Conservation (phyloP, 2,888 invertebrate genomes). For the Scaptomyza polygonia region DNA sequence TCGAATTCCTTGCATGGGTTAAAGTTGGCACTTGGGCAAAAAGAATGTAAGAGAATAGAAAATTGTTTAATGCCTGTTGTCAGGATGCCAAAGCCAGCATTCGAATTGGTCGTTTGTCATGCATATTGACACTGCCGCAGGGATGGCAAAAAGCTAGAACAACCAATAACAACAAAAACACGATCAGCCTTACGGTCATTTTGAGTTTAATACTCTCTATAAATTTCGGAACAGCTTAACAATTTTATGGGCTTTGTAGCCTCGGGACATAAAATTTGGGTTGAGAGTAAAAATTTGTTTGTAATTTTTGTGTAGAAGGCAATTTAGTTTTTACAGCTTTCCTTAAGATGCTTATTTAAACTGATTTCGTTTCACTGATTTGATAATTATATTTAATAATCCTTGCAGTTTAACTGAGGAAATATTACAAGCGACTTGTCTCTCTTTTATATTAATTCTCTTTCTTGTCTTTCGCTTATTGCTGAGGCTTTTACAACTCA, state of each 20-base stretch:
- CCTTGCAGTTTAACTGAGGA: slow-evolving; percentile 6
- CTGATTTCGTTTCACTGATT: neutral
- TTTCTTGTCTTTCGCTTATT: slow-evolving; percentile 28
- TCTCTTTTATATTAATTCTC: slow-evolving; percentile 26
- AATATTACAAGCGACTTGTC: slow-evolving; percentile 23
- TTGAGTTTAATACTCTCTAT: slow-evolving; percentile 14
- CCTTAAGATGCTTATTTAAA: neutral
- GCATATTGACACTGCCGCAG: slow-evolving; percentile 32
- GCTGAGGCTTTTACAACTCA: slow-evolving; percentile 19
- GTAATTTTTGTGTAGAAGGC: neutral
- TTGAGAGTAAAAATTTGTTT: too few species aligned
- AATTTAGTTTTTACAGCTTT: neutral
- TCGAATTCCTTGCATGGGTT: slow-evolving; percentile 11
- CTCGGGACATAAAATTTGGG: neutral
- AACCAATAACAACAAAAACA: neutral
- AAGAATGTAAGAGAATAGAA: neutral
- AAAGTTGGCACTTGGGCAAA: slow-evolving; percentile 16
- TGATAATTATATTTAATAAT: slow-evolving; percentile 16
- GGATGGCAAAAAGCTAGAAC: neutral
- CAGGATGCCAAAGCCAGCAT: slow-evolving; percentile 31
- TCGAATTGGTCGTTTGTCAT: slow-evolving; percentile 41
- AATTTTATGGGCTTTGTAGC: neutral
- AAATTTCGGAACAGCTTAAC: slow-evolving; percentile 1
- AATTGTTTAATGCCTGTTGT: slow-evolving; percentile 29
- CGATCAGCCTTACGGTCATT: slow-evolving; percentile 25